These are phyloP conservation scores for Rhizomys pruinosus DNA, from an alignment of 2,113 vertebrate genomes.

Conservation along the genomic window DNA sequence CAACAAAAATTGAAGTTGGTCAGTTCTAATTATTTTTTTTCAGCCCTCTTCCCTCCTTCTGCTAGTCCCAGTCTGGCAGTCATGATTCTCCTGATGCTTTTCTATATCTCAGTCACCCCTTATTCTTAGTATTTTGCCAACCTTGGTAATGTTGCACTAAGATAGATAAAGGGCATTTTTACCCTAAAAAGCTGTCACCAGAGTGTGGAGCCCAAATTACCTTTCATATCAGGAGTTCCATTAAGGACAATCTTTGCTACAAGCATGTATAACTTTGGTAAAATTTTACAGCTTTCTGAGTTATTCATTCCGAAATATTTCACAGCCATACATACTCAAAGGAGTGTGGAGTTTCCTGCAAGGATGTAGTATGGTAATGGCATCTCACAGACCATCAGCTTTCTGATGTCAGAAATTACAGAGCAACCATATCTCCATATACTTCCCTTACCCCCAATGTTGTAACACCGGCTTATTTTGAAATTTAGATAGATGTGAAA, in stretches of 20 bases:
- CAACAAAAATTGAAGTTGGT: not conserved
- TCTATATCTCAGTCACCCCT: not conserved
- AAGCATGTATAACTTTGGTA: not conserved
- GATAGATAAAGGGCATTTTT: not conserved
- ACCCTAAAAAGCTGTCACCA: accelerated
- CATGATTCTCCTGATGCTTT: too few species aligned
- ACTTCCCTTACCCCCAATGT: not conserved
- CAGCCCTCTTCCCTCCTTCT: not conserved
- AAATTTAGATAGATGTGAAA: not conserved
- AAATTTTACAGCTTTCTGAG: not conserved
- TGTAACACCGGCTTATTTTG: not conserved
- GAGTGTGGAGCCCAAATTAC: not conserved
- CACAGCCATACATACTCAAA: too few species aligned
- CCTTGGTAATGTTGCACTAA: not conserved
- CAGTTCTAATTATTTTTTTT: not conserved
- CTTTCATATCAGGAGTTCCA: not conserved
- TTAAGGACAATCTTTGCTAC: not conserved
- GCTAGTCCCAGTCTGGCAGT: not conserved
- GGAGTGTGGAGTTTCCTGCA: not conserved
- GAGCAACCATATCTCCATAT: not conserved
- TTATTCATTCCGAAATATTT: not conserved
- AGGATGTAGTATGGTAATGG: too few species aligned
- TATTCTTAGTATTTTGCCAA: not conserved
- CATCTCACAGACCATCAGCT: not conserved
- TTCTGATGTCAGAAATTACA: not conserved